phyloP scores from a whole-genome alignment of 2,113 vertebrate species.

The Lycaon pictus region DNA sequence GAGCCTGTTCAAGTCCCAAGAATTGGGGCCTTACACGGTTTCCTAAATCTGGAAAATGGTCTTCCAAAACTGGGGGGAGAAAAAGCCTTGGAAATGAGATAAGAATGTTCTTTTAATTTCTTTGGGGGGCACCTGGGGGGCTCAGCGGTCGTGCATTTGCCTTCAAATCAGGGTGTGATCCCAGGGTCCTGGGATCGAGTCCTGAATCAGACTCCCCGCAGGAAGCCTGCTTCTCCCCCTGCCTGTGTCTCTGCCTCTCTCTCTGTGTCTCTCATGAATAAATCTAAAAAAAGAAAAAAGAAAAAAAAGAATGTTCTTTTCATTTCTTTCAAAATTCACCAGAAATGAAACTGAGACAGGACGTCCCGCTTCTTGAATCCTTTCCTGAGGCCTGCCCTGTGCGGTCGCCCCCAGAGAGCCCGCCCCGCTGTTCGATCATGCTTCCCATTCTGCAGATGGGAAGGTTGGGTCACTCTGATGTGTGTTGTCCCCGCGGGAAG shows the following conservation, averaged over 20 bases:
- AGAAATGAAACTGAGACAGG: neutral
- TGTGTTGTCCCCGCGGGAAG: neutral
- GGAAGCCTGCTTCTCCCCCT: too few species aligned
- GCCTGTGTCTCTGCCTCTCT: too few species aligned
- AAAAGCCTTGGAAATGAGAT: neutral
- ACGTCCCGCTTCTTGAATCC: too few species aligned
- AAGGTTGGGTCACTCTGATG: rapidly evolving
- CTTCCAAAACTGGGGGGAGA: neutral
- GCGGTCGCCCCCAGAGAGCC: too few species aligned
- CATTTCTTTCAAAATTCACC: neutral
- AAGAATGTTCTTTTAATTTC: neutral
- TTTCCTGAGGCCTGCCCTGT: neutral
- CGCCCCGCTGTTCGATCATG: rapidly evolving
- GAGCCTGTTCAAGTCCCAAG: neutral
- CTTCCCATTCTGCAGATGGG: neutral
- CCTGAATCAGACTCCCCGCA: too few species aligned
- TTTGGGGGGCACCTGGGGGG: neutral
- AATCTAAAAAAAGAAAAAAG: too few species aligned
- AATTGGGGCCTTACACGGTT: rapidly evolving
- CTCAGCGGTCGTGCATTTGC: too few species aligned
- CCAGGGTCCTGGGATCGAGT: too few species aligned
- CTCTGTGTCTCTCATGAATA: too few species aligned
- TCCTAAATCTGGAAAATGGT: neutral
- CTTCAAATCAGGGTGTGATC: too few species aligned
- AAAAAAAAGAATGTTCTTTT: neutral